Base-by-base conservation (phyloP, 2,113 vertebrate genomes). In the Gymnorhina tibicen region DNA sequence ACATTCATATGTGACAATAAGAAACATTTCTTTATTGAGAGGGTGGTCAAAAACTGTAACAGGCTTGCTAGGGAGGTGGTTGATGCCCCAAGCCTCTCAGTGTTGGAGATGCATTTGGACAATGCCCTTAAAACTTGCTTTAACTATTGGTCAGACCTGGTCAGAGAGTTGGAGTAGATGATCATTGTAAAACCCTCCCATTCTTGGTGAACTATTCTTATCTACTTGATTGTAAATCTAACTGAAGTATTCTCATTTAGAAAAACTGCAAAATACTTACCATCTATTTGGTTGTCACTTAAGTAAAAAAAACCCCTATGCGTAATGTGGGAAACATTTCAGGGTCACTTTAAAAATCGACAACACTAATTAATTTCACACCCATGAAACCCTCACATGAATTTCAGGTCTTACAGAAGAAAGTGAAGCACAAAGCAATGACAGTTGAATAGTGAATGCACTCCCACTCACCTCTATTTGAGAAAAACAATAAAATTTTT, bases 251-350 rank as follows among this genome's bases (percentile, higher is more conserved):
- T 28, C 22, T 64, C 32, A 41, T 19, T 50, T 72, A 47, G 16
- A 90, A 91, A 79, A 72, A 35, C 8, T 42, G 5, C 59, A 47
- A 68, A 75, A 68, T 73, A 37, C 1, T 68, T 83, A 27, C 8
- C 0, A 39, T 63, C 28, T 66, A 30, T 87, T 75, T 78, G 62
- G 42, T 49, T 46, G 13, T 50, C 33, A 70, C 10, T 28, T 16
- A 47, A 19, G 7, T 49, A 35, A 47, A 58, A 81, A 75, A 56
- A 4, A 0, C 0, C 2, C 3, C 1, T 37, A 3, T 30, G 15
- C 2, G 44, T 59, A 50, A 55, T 39, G 11, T 37, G 16, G 5
- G 11, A 76, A 94, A 83, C 1, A 22, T 37, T 78, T 78, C 26
- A 42, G 5, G 20, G n/a, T 41, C 26, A 62, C 53, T 91, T 94